Percentiles rank a stretch among this genome's conserved stretches.
phyloP scores from a whole-genome alignment of 2,888 invertebrate species.

The Andricus curvator region DNA sequence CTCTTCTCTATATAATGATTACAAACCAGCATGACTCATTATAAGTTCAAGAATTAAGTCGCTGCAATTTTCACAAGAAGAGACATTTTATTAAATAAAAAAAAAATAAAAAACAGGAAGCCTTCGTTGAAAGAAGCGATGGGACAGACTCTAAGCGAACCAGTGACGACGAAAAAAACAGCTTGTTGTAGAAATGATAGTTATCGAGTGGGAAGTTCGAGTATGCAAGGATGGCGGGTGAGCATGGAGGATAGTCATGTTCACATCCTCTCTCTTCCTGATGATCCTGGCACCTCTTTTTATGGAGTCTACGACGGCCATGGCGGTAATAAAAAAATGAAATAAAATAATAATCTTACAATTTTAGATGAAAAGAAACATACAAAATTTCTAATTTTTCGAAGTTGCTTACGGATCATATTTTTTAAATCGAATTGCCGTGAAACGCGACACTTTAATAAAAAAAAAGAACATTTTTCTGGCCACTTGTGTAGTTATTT shows the following conservation, averaged over 20 bases:
- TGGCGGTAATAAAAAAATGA: constrained; percentile 82
- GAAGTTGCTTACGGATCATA: no score
- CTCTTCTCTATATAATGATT: not conserved
- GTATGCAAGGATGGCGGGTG: constrained; percentile 99
- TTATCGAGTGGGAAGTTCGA: constrained; percentile 93
- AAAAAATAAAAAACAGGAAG: not conserved
- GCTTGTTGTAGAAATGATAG: constrained; percentile 87
- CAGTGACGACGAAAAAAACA: constrained; percentile 94
- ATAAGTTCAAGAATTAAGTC: not conserved
- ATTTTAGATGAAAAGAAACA: not conserved
- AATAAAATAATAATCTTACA: not conserved
- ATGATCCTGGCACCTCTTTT: constrained; percentile 95
- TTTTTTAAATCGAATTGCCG: no score
- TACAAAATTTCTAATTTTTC: not conserved
- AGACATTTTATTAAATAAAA: not conserved
- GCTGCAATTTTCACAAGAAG: not conserved
- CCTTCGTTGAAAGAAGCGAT: constrained; percentile 79
- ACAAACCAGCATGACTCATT: no score
- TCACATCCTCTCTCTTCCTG: constrained; percentile 94
- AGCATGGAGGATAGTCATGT: constrained; percentile 99
- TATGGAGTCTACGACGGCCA: constrained; percentile 99
- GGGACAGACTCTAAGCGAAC: constrained; percentile 99
- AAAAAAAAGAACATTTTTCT: no score
- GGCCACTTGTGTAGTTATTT: no score
- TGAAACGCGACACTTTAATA: no score